These are phyloP conservation scores for Drosophila paulistorum DNA, from an alignment of 1,140 invertebrate species.

Conservation along the genomic window DNA sequence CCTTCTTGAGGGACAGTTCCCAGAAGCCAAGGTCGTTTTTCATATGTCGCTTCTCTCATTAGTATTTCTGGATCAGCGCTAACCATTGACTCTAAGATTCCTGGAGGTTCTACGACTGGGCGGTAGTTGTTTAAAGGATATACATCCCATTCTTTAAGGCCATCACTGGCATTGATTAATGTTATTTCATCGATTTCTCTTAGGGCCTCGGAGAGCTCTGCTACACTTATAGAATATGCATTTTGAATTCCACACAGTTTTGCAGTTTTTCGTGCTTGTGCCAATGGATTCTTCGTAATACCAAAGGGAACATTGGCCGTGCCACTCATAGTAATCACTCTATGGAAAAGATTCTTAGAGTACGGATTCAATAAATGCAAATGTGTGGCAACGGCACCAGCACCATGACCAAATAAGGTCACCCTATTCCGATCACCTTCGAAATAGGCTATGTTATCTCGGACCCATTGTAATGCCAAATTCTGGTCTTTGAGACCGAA, in stretches of 20 bases:
- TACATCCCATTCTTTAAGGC: slow-evolving; percentile 80
- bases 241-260: slow-evolving; percentile 52
- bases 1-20: slow-evolving; percentile 83
- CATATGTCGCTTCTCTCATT: slow-evolving; percentile 63
- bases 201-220: slow-evolving; percentile 73
- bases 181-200: slow-evolving; percentile 66
- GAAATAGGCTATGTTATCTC: too few species aligned
- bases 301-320: slow-evolving; percentile 86
- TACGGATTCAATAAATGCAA: slow-evolving; percentile 83
- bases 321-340: slow-evolving; percentile 85
- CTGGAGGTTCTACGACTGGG: slow-evolving; percentile 75
- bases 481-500: slow-evolving; percentile 85
- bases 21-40: slow-evolving; percentile 81
- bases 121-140: slow-evolving; percentile 84
- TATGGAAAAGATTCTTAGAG: slow-evolving; percentile 83
- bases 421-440: slow-evolving; percentile 54
- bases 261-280: slow-evolving; percentile 68
- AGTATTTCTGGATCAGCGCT: slow-evolving; percentile 77
- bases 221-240: slow-evolving; percentile 43
- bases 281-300: slow-evolving; percentile 83
- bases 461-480: too few species aligned
- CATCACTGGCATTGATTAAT: slow-evolving; percentile 74
- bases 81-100: too few species aligned
- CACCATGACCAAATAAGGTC: slow-evolving; percentile 85
- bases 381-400: slow-evolving; percentile 84